A percentile compares a stretch with the other conserved stretches of the same genome.
phyloP scores from a whole-genome alignment of 2,888 invertebrate species.

The Callinectes sapidus region DNA sequence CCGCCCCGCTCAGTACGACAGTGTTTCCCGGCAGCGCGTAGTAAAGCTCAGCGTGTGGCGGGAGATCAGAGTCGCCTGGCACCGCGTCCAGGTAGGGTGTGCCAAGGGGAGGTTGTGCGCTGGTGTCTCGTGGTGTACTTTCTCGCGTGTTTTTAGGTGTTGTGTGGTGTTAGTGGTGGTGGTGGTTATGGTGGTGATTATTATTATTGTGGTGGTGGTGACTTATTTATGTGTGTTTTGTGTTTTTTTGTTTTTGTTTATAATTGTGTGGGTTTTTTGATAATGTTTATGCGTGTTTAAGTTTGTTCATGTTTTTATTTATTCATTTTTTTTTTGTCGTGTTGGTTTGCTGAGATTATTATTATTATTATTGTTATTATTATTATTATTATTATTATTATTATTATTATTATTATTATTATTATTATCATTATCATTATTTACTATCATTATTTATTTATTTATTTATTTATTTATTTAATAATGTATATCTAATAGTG shows the following conservation, averaged over 20 bases:
- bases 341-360: background rate
- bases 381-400: background rate
- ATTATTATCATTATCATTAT: background rate
- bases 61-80: conserved; percentile 1
- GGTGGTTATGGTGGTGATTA: background rate
- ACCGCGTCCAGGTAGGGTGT: background rate
- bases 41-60: background rate
- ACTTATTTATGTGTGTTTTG: background rate
- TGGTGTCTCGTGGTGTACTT: background rate
- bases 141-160: background rate
- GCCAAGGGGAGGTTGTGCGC: background rate
- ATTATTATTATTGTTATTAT: background rate
- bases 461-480: background rate
- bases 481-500: background rate
- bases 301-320: too few relatives aligned
- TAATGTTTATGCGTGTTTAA: background rate
- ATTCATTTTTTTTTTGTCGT: too few relatives aligned
- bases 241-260: background rate
- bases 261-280: background rate
- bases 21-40: background rate
- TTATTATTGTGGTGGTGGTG: background rate
- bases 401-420: background rate
- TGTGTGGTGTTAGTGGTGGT: background rate
- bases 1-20: background rate
- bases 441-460: background rate